Conservation (phyloP, 92 coral and sea anemone species). For the Zoanthus sociatus region DNA sequence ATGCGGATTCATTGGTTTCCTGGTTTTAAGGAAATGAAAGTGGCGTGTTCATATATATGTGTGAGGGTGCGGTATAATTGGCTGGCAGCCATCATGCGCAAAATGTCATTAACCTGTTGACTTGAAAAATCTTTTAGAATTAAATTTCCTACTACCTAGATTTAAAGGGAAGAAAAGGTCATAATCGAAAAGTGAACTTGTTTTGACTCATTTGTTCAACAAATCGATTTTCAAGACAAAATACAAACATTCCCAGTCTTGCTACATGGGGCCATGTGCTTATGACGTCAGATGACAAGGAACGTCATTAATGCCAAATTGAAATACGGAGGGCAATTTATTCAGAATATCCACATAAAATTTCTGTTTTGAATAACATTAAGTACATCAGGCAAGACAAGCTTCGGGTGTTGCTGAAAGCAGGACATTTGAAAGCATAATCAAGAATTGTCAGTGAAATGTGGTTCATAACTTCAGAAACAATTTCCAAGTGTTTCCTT, state of each 20-base stretch:
- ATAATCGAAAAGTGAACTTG: background rate
- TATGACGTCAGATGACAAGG: background rate
- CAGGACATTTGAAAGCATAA: background rate
- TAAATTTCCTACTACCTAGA: background rate
- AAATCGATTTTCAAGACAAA: background rate
- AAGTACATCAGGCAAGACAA: background rate
- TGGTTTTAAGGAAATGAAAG: background rate
- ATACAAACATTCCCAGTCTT: background rate
- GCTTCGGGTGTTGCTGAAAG: conserved; percentile 31
- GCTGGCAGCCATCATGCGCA: conserved; percentile 19
- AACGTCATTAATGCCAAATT: conserved; percentile 6
- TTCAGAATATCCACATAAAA: conserved; percentile 25
- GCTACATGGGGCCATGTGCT: background rate
- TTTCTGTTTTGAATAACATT: conserved; percentile 23
- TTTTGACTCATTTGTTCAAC: no score
- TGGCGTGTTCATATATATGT: background rate
- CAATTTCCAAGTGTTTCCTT: background rate
- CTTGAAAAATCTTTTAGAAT: background rate
- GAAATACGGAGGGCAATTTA: conserved; percentile 4
- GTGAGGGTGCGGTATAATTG: background rate
- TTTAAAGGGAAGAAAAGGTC: background rate
- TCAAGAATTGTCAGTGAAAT: background rate
- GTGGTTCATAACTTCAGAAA: background rate
- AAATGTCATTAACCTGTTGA: background rate
- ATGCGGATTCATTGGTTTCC: background rate